Base-by-base conservation (phyloP, 2,113 vertebrate genomes). In the Vulpes lagopus region DNA sequence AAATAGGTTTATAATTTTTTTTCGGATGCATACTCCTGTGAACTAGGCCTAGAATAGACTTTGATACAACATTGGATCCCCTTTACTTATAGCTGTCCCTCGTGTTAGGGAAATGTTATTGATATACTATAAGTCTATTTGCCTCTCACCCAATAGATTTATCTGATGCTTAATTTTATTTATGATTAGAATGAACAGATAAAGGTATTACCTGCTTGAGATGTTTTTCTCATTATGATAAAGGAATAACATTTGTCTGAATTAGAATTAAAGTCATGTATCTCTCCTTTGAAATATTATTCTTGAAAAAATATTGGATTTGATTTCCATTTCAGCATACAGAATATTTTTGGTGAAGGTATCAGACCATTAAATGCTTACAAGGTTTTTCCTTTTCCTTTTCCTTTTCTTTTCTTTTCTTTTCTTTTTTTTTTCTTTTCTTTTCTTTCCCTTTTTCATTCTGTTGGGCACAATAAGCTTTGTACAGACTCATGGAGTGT, bases 101-200 rank as follows among this genome's bases (percentile, higher is more conserved):
- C n/a, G n/a, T 64, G 0, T 76, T 90, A 84, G 30, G 49, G 11
- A 81, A 62, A 38, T 85, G 11, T 59, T 49, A 69, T 11, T 74
- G 20, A n/a, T 55, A 5, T 3, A 55, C 11, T 27, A 7, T 83
- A 30, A 89, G 35, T 57, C 55, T 84, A 1, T 59, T 49, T 79
- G 35, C n/a, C 38, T 32, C 16, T 94, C 1, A 19, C 35, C 8
- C 59, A 23, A 0, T 60, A 11, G 15, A 3, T 43, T 43, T 43
- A 43, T 84, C 64, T 71, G 30, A 60, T 64, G 8, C 35, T 93
- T 96, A 67, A 84, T 78, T 78, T 78, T 91, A 82, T 91, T 89
- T 85, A 53, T 69, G 30, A 60, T 92, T 20, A 93, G 51, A 19
- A 59, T 83, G 53, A 89, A 5, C 67, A 92, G 76, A 83, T 67